phyloP scores from a whole-genome alignment of 2,888 invertebrate genomes.

The Drosophila kambysellisi region DNA sequence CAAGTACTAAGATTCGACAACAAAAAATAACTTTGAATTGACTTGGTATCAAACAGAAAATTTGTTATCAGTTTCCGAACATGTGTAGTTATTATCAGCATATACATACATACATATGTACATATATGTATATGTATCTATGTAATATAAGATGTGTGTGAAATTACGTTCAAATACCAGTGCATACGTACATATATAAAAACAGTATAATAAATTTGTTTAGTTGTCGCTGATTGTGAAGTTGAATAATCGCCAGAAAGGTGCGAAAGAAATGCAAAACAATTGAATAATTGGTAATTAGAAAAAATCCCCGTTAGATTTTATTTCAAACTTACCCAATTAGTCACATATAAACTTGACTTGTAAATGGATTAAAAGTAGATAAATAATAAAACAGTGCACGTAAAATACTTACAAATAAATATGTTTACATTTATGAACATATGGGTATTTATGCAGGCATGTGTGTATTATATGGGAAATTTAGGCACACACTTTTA shows the following conservation, averaged over 20 bases:
- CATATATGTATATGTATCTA: not conserved
- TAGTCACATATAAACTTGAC: not conserved
- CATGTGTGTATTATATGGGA: not conserved
- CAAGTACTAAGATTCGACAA: not conserved
- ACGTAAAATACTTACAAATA: slow-evolving; percentile 5
- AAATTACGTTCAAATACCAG: not conserved
- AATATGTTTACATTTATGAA: slow-evolving; percentile 1
- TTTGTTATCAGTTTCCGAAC: slow-evolving; percentile 20
- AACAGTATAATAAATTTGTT: slow-evolving; percentile 11
- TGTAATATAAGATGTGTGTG: not conserved
- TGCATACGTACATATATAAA: not conserved
- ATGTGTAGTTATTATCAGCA: slow-evolving; percentile 8
- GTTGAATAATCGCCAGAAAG: slow-evolving; percentile 18
- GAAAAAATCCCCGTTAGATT: not conserved
- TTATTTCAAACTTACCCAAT: not conserved
- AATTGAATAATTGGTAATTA: not conserved
- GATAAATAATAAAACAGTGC: not conserved
- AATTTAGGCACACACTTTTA: not conserved
- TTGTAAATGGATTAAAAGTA: not conserved
- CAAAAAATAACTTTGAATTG: not conserved
- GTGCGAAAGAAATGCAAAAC: not conserved
- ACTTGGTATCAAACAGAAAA: slow-evolving; percentile 8
- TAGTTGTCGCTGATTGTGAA: slow-evolving; percentile 26
- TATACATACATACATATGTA: too few relatives aligned
- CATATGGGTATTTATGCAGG: not conserved